Conservation (phyloP, 1,140 invertebrate species). For the Bombus waltoni region DNA sequence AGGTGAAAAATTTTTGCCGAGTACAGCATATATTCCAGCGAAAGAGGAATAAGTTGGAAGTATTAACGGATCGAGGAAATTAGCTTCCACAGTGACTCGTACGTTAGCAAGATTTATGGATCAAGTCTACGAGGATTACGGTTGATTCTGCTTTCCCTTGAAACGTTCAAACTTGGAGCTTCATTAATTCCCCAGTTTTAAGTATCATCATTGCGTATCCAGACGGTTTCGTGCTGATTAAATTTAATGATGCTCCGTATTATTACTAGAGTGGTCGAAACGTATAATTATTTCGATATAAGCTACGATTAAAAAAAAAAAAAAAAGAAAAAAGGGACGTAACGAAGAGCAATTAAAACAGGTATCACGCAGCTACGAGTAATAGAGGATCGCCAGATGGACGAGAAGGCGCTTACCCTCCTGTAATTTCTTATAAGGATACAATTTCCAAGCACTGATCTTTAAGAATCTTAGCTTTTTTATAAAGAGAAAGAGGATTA, state of each 20-base stretch:
- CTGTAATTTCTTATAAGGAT: background rate
- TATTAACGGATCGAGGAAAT: background rate
- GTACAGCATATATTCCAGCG: background rate
- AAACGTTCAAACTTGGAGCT: slow-evolving; percentile 3
- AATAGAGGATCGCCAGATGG: background rate
- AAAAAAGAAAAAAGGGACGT: background rate
- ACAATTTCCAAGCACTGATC: background rate
- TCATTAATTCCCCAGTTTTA: slow-evolving; percentile 17
- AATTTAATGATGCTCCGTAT: slow-evolving; percentile 1
- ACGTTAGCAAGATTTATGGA: slow-evolving; percentile 16
- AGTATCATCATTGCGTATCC: slow-evolving; percentile 6
- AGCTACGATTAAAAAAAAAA: background rate
- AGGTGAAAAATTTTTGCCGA: background rate
- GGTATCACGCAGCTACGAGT: background rate
- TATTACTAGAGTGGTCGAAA: background rate
- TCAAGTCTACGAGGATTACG: slow-evolving; percentile 2
- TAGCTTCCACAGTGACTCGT: slow-evolving; percentile 6
- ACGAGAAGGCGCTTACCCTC: background rate
- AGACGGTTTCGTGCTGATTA: slow-evolving; percentile 12
- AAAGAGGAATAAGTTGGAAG: background rate
- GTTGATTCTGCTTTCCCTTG: background rate
- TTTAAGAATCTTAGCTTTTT: background rate
- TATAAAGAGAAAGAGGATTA: background rate
- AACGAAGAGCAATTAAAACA: slow-evolving; percentile 1
- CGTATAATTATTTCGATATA: background rate